phyloP scores from a whole-genome alignment of 35 echinoderm and acorn worm genomes.

The Ophioderma brevispina region DNA sequence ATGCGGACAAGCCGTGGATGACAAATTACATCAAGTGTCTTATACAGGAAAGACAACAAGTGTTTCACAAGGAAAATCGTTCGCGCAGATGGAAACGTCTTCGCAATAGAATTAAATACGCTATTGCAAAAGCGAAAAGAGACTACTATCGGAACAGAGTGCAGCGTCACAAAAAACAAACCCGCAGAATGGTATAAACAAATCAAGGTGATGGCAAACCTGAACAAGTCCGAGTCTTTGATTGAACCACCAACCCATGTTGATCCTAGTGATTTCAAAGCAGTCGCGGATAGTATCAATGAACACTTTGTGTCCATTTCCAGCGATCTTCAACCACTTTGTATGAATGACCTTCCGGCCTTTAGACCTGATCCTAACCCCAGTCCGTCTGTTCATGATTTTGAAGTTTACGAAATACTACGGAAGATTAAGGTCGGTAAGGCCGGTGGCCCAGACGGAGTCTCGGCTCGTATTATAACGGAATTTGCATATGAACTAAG shows the following conservation, averaged over 20 bases:
- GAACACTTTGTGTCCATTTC: background rate
- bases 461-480: constrained; percentile 41
- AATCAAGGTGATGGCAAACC: background rate
- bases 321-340: background rate
- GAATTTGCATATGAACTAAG: constrained; percentile 74
- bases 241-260: background rate
- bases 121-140: background rate
- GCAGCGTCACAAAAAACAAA: background rate
- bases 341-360: background rate
- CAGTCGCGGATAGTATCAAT: background rate
- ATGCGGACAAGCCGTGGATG: background rate
- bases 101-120: background rate
- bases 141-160: background rate
- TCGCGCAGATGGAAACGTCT: background rate
- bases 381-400: constrained; percentile 12
- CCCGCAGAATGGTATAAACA: background rate
- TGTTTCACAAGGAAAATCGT: background rate
- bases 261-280: background rate
- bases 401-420: constrained; percentile 43
- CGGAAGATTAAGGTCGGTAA: constrained; percentile 51
- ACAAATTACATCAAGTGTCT: background rate
- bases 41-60: background rate
- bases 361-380: constrained; percentile 38
- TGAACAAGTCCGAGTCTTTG: background rate
- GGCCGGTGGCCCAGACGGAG: constrained; percentile 54